A percentile compares a stretch with the other conserved stretches of the same genome.
Conservation (phyloP, 2,888 invertebrate species). For the Germaria angustata region DNA sequence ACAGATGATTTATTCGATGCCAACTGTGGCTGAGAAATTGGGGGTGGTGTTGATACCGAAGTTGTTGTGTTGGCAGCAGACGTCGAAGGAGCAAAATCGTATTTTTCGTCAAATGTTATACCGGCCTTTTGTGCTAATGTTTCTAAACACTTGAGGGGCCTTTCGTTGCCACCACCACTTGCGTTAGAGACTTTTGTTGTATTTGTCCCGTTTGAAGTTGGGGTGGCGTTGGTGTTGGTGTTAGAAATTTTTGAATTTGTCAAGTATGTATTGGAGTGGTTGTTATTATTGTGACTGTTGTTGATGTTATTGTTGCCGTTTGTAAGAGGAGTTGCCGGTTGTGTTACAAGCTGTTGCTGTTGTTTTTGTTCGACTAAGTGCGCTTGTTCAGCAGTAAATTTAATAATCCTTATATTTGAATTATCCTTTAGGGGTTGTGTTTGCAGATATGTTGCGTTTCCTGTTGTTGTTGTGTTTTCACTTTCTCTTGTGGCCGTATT, state of each 20-base stretch:
- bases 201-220: slow-evolving; percentile 23
- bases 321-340: slow-evolving; percentile 79
- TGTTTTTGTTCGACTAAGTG: slow-evolving; percentile 77
- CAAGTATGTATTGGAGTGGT: slow-evolving; percentile 64
- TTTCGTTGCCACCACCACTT: slow-evolving; percentile 72
- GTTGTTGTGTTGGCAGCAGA: slow-evolving; percentile 74
- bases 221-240: slow-evolving; percentile 33
- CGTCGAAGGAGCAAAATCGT: slow-evolving; percentile 83
- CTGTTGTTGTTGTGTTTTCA: slow-evolving; percentile 70
- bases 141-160: slow-evolving; percentile 85
- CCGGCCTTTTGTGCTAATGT: slow-evolving; percentile 88
- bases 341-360: slow-evolving; percentile 74
- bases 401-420: slow-evolving; percentile 77
- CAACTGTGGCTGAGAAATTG: slow-evolving; percentile 46
- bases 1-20: slow-evolving; percentile 13
- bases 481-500: slow-evolving; percentile 67
- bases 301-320: slow-evolving; percentile 75
- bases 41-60: slow-evolving; percentile 65
- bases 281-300: no score
- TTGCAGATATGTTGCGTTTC: slow-evolving; percentile 73
- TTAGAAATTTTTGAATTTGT: slow-evolving; percentile 42
- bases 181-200: slow-evolving; percentile 10
- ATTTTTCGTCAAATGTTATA: slow-evolving; percentile 87
- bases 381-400: slow-evolving; percentile 74
- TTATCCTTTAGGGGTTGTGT: slow-evolving; percentile 78